Conservation (phyloP, 1,140 invertebrate genomes). For the Aphelenchoides avenae region DNA sequence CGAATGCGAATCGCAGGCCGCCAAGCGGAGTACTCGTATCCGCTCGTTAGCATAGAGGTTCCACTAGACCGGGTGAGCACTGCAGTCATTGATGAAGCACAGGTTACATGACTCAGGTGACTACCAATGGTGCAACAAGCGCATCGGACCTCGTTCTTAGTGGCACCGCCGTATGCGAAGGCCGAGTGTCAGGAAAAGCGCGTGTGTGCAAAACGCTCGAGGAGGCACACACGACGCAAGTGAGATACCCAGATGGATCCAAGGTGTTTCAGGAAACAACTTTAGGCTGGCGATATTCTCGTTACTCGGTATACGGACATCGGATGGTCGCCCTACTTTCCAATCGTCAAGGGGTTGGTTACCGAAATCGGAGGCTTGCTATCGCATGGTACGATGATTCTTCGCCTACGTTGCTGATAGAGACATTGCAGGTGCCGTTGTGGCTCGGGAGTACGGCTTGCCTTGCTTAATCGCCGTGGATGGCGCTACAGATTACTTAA, state of each 20-base stretch:
- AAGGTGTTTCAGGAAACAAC: slow-evolving; percentile 16
- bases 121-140: neutral
- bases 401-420: slow-evolving; percentile 8
- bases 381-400: slow-evolving; percentile 69
- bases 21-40: slow-evolving; percentile 17
- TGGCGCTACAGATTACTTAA: slow-evolving; percentile 68
- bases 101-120: neutral
- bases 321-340: slow-evolving; percentile 81
- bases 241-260: slow-evolving; percentile 48
- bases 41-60: slow-evolving; percentile 5
- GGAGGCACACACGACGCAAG: slow-evolving; percentile 60
- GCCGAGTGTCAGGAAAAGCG: slow-evolving; percentile 68
- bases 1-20: slow-evolving; percentile 11
- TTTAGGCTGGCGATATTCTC: slow-evolving; percentile 70
- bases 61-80: slow-evolving; percentile 5
- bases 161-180: slow-evolving; percentile 71
- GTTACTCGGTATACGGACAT: slow-evolving; percentile 76
- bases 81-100: neutral
- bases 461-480: slow-evolving; percentile 75
- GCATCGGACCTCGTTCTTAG: slow-evolving; percentile 50
- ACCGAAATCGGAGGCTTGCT: slow-evolving; percentile 81
- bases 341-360: slow-evolving; percentile 70
- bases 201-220: slow-evolving; percentile 66
- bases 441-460: slow-evolving; percentile 70
- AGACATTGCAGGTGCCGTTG: slow-evolving; percentile 32